Percentiles rank a stretch among this genome's conserved stretches.
These are phyloP conservation scores for Antheraea mylitta DNA, from an alignment of 1,140 invertebrate species.

Conservation along the genomic window DNA sequence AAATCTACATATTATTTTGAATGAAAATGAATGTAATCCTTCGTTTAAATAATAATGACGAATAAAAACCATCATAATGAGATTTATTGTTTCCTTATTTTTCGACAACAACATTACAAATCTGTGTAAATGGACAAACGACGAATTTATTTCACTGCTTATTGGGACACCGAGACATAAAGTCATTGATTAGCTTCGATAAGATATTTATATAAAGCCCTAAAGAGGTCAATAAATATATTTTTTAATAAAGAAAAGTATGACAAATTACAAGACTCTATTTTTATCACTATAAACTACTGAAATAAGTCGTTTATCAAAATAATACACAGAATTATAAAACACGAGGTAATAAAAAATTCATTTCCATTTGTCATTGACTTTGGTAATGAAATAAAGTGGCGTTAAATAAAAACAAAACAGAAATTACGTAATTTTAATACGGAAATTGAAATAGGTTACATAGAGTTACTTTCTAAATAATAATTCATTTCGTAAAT, in stretches of 20 bases:
- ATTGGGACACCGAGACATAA: too few species aligned
- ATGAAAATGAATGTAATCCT: conserved; percentile 59
- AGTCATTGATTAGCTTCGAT: too few species aligned
- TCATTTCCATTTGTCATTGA: neutral
- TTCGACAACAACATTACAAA: neutral
- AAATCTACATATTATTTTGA: conserved; percentile 44
- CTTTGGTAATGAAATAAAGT: conserved; percentile 1
- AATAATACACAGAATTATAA: neutral
- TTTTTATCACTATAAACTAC: neutral
- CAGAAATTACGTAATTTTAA: neutral
- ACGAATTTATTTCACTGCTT: too few species aligned
- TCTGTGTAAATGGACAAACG: too few species aligned
- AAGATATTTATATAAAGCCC: too few species aligned
- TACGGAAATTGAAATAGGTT: neutral
- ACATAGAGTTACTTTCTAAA: neutral
- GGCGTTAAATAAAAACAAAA: neutral
- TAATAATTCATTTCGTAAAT: neutral
- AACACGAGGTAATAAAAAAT: neutral
- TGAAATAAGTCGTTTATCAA: neutral
- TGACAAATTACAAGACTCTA: neutral
- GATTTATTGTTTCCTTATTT: conserved; percentile 49
- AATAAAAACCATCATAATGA: conserved; percentile 72
- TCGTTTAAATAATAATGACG: conserved; percentile 66
- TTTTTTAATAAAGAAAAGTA: neutral
- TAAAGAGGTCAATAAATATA: too few species aligned